Evolutionary conservation across 2,888 invertebrate species (phyloP), one percentile per base, ranked within the genome.

Genomic region (Phasia obesa): DNA sequence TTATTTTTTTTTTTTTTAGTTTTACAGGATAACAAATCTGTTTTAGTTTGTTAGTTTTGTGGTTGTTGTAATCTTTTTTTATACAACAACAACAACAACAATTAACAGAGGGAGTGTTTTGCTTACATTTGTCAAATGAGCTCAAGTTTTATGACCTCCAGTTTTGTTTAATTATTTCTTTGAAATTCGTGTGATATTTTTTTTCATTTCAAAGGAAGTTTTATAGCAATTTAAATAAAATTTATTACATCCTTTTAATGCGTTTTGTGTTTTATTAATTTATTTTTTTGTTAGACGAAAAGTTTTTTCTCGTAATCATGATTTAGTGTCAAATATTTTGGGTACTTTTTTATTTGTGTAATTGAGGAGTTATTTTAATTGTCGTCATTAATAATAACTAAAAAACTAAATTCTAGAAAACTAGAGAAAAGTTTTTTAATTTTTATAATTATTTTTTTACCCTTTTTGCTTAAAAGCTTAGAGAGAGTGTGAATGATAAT

Each of bases 211-310:
- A 59, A 55, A 71, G 78, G 77, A 77, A 78, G 78, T 74, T 78
- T 74, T 65, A 65, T 71, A 70, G 79, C 71, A 67, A 83, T 79
- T 83, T 81, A 71, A 78, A 78, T 82, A 84, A 81, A 85, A 86
- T 86, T 86, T 86, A 86, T 86, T 75, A 84, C 84, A 84, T 84
- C 77, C 79, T 84, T 76, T 84, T 85, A 64, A 82, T 78, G 69
- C 57, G 77, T 74, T 82, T 70, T 59, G 60, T 35, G 17, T 60
- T 17, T 27, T 67, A 21, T 47, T 5, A 0, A 7, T 44, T 21
- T 31, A 3, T 55, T 51, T 53, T 42, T 9, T n/a, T 59, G 21
- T 7, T 23, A 35, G 38, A n/a, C 38, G 13, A 0, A 2, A 42
- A n/a, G 31, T 27, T 60, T 77, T 51, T 49, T 17, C 23, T 57